These are phyloP conservation scores for Quadriops clusia DNA, from an alignment of 2,888 invertebrate species.

Conservation along the genomic window DNA sequence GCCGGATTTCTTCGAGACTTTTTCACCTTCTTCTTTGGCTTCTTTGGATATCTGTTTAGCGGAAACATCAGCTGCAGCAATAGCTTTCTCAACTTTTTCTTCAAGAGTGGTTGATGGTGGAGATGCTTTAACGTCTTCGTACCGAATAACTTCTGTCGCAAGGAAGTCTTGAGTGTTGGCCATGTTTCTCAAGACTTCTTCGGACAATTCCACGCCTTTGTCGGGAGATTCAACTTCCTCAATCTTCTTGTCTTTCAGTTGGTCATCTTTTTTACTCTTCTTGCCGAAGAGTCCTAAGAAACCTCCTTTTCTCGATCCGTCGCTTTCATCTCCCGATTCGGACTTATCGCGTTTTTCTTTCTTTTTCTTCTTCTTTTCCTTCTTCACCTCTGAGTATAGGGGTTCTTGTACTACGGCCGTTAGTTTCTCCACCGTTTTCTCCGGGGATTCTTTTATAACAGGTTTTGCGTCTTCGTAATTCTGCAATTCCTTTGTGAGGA, in stretches of 20 bases:
- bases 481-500: slow-evolving; percentile 9
- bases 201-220: slow-evolving; percentile 7
- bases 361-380: slow-evolving; percentile 4
- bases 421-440: background rate
- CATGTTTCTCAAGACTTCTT: slow-evolving; percentile 6
- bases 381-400: background rate
- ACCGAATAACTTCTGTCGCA: slow-evolving; percentile 14
- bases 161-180: slow-evolving; percentile 14
- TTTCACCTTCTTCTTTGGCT: too few relatives aligned
- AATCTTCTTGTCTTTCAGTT: too few relatives aligned
- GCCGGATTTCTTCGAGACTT: too few relatives aligned
- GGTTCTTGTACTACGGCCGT: background rate
- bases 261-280: slow-evolving; percentile 16
- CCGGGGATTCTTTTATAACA: background rate
- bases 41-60: too few relatives aligned
- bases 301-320: slow-evolving; percentile 17
- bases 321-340: slow-evolving; percentile 16
- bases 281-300: slow-evolving; percentile 19
- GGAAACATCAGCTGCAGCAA: too few relatives aligned
- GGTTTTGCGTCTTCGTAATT: slow-evolving; percentile 9
- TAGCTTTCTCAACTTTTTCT: slow-evolving; percentile 4
- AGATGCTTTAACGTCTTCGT: slow-evolving; percentile 16
- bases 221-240: too few relatives aligned
- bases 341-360: slow-evolving; percentile 9
- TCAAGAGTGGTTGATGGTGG: slow-evolving; percentile 2